A percentile compares a stretch with the other conserved stretches of the same genome.
These are phyloP conservation scores for Grus americana DNA, from an alignment of 2,113 vertebrate genomes.

Conservation along the genomic window DNA sequence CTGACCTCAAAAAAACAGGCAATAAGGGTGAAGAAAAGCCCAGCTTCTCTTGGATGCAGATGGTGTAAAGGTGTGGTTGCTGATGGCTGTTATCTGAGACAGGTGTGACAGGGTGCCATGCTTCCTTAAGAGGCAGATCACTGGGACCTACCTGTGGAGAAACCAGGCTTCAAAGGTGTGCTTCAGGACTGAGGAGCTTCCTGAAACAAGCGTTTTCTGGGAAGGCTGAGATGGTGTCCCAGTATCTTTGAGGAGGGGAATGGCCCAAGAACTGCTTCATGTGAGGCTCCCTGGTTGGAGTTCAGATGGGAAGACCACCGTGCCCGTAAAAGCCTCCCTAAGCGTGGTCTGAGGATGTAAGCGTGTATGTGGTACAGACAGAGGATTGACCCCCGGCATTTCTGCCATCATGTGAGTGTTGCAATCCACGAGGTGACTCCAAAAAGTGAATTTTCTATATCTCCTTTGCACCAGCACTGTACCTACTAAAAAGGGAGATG, in stretches of 20 bases:
- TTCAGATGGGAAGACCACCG: rapidly evolving
- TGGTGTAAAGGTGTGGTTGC: not conserved
- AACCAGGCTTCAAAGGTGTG: rapidly evolving
- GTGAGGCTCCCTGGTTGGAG: not conserved
- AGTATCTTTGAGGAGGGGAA: not conserved
- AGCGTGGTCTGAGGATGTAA: rapidly evolving
- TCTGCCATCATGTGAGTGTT: rapidly evolving
- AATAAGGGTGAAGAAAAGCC: rapidly evolving
- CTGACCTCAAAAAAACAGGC: not conserved
- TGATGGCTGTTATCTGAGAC: not conserved
- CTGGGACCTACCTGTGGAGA: not conserved
- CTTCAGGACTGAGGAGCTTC: not conserved
- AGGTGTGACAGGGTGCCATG: not conserved
- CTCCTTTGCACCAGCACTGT: not conserved
- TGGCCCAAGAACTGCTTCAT: rapidly evolving
- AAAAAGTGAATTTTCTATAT: not conserved
- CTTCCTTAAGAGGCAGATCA: not conserved
- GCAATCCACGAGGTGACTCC: not conserved
- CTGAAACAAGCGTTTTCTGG: rapidly evolving
- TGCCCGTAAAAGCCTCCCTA: not conserved
- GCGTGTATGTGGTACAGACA: rapidly evolving
- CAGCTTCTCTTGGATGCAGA: rapidly evolving
- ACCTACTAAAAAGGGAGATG: not conserved
- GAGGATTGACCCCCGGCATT: rapidly evolving
- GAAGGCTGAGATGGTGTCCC: not conserved